Percentiles rank a stretch among this genome's conserved stretches.
phyloP scores from a whole-genome alignment of 2,113 vertebrate genomes.

The Halcyon senegalensis region DNA sequence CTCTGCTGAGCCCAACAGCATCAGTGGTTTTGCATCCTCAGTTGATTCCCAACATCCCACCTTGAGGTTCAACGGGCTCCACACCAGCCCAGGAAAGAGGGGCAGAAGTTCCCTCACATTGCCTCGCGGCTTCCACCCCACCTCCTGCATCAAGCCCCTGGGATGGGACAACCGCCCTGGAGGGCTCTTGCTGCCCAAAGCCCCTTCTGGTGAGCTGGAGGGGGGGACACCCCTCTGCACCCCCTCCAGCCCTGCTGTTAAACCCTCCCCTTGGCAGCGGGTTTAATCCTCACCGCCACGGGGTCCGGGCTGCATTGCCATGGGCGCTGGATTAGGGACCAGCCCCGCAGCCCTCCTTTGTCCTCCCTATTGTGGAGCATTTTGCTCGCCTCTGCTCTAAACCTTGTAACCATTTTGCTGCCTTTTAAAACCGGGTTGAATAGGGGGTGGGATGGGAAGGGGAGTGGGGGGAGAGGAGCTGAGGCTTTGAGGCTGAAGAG shows the following conservation, averaged over 20 bases:
- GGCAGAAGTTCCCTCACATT: fast-evolving
- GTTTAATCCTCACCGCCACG: conserved; percentile 62
- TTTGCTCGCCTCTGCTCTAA: conserved; percentile 73
- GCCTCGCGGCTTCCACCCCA: neutral
- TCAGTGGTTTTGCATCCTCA: neutral
- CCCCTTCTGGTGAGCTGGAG: neutral
- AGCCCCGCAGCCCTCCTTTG: conserved; percentile 58
- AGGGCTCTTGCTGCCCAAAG: neutral
- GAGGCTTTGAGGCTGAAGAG: conserved; percentile 60
- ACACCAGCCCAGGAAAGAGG: fast-evolving
- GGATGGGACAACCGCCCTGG: neutral
- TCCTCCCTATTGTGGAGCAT: conserved; percentile 63
- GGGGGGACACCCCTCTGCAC: neutral
- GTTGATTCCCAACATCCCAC: neutral
- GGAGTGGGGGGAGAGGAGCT: neutral
- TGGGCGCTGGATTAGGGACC: conserved; percentile 66
- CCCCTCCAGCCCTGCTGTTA: neutral
- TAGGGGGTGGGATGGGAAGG: conserved; percentile 46
- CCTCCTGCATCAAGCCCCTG: neutral
- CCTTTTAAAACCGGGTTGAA: conserved; percentile 59
- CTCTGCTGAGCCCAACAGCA: neutral
- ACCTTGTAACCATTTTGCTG: conserved; percentile 65
- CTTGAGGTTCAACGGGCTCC: neutral
- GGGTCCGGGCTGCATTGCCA: conserved; percentile 36
- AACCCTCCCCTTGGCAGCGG: conserved; percentile 36